Evolutionary conservation across 1,140 invertebrate species (phyloP).

Genomic region (Orius insidiosus): DNA sequence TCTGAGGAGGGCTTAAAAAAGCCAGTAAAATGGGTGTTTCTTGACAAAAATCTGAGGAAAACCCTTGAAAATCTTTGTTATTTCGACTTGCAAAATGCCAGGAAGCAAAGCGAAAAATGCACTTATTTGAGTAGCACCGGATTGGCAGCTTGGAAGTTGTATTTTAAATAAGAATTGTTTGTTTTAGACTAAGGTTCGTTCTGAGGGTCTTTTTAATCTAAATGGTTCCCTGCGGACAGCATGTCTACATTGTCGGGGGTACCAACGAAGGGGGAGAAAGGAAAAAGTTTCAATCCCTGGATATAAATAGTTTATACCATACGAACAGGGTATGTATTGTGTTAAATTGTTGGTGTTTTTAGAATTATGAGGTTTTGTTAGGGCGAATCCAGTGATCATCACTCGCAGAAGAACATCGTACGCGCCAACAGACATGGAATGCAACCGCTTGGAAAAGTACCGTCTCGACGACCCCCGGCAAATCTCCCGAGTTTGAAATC

Average conservation of each 20-base stretch:
- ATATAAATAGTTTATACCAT: slow-evolving; percentile 94
- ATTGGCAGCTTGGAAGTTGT: too few species aligned
- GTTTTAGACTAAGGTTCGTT: slow-evolving; percentile 55
- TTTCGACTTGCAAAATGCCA: too few species aligned
- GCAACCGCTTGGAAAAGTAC: slow-evolving; percentile 95
- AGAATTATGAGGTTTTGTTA: slow-evolving; percentile 26
- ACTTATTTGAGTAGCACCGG: too few species aligned
- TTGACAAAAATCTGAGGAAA: too few species aligned
- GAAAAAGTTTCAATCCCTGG: slow-evolving; percentile 90
- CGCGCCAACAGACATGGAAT: slow-evolving; percentile 94
- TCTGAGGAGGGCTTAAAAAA: too few species aligned
- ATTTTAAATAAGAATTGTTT: too few species aligned
- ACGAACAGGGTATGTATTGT: slow-evolving; percentile 51
- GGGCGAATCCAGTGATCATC: slow-evolving; percentile 76
- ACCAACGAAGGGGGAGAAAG: slow-evolving; percentile 75
- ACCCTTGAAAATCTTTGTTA: too few species aligned
- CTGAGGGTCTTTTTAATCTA: slow-evolving; percentile 57
- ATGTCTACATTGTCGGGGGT: slow-evolving; percentile 74
- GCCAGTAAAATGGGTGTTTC: too few species aligned
- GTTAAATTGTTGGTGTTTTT: background rate
- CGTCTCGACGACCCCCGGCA: slow-evolving; percentile 83
- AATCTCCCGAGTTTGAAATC: slow-evolving; percentile 95
- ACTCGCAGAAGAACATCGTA: slow-evolving; percentile 70
- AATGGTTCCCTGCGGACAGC: slow-evolving; percentile 71
- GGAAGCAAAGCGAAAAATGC: too few species aligned